phyloP scores from a whole-genome alignment of 2,797 vertebrate genomes.

The Mus minutoides region DNA sequence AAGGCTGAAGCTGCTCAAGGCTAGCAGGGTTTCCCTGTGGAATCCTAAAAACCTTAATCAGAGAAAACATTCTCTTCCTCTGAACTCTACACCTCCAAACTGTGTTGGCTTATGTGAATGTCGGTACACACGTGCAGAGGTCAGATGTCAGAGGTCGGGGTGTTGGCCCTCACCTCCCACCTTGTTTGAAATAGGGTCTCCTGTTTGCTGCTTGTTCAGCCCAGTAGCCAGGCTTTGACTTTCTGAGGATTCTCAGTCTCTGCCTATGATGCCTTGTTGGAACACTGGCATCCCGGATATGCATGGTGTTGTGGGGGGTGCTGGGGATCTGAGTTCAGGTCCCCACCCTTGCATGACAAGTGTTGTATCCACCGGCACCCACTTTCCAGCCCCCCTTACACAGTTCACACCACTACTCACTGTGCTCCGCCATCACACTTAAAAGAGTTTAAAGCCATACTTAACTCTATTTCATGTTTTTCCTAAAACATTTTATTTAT shows the following conservation, averaged over 20 bases:
- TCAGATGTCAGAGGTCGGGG: not conserved
- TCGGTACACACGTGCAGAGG: too few species aligned
- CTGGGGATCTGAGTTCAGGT: not conserved
- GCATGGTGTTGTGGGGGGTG: too few species aligned
- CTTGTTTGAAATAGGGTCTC: not conserved
- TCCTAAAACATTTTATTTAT: not conserved
- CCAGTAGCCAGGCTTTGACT: not conserved
- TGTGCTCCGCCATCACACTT: not conserved
- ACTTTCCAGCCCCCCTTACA: not conserved
- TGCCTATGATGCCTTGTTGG: not conserved
- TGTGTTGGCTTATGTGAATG: not conserved
- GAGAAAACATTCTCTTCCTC: not conserved
- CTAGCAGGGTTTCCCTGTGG: not conserved
- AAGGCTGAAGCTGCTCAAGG: not conserved
- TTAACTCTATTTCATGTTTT: not conserved
- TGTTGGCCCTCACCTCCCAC: too few species aligned
- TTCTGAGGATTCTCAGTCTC: not conserved
- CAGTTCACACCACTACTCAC: not conserved
- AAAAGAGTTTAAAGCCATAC: not conserved
- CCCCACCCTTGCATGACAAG: not conserved
- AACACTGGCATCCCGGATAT: not conserved
- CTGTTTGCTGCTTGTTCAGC: too few species aligned
- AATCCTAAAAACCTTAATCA: not conserved
- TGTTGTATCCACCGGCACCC: not conserved
- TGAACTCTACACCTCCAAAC: not conserved